Percentiles rank a stretch among this genome's conserved stretches.
Conservation (phyloP, 2,888 invertebrate genomes). For the Hedya salicella region DNA sequence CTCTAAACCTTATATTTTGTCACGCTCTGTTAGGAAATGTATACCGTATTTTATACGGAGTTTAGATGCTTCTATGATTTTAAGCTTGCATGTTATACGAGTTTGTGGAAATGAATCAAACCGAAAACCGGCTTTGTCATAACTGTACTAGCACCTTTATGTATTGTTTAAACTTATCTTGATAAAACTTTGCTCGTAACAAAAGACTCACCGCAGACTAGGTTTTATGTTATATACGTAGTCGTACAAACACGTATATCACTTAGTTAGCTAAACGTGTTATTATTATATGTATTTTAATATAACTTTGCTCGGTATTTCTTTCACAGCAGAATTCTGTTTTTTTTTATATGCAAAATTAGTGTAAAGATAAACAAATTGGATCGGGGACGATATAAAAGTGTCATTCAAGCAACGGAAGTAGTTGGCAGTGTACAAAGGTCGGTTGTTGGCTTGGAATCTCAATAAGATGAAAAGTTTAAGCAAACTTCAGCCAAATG, state of each 20-base stretch:
- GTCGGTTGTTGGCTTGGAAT: constrained; percentile 61
- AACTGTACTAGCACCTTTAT: background rate
- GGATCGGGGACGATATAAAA: constrained; percentile 2
- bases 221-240: background rate
- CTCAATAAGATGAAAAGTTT: constrained; percentile 57
- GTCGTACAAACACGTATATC: no score
- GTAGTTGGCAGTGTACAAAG: constrained; percentile 61
- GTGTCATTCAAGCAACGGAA: constrained; percentile 51
- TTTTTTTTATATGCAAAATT: background rate
- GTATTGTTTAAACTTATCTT: background rate
- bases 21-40: background rate
- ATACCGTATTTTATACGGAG: background rate
- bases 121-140: background rate
- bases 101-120: background rate
- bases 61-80: background rate
- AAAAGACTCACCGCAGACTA: background rate
- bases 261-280: background rate
- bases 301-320: background rate
- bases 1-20: background rate
- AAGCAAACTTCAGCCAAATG: constrained; percentile 63
- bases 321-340: background rate
- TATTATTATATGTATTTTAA: background rate
- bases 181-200: constrained; percentile 5
- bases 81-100: background rate
- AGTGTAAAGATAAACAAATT: background rate